phyloP scores from a whole-genome alignment of 2,113 vertebrate genomes.

The Pituophis catenifer region DNA sequence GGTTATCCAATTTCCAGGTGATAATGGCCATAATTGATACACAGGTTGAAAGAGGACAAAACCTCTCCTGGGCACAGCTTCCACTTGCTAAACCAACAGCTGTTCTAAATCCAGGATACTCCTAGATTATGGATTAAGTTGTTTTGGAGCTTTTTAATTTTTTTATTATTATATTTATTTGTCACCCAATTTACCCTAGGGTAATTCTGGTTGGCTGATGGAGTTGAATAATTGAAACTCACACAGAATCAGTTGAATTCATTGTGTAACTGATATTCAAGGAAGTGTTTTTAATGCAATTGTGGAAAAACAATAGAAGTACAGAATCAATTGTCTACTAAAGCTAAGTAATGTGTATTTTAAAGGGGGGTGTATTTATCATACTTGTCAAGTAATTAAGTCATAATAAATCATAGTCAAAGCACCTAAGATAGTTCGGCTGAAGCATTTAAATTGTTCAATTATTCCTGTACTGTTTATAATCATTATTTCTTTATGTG shows the following conservation, averaged over 20 bases:
- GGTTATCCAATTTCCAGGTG: neutral
- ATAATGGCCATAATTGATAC: neutral
- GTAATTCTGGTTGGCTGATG: neutral
- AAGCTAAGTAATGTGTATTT: slow-evolving; percentile 11
- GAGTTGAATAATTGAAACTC: neutral
- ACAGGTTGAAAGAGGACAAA: neutral
- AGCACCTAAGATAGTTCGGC: slow-evolving; percentile 22
- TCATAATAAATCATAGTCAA: slow-evolving; percentile 10
- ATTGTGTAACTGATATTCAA: neutral
- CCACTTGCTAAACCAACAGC: neutral
- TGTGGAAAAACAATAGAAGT: neutral
- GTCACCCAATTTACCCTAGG: neutral
- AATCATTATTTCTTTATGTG: neutral
- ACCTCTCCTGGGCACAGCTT: neutral
- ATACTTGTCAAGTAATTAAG: neutral
- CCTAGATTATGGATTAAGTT: neutral
- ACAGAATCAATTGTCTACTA: neutral
- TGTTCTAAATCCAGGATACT: neutral
- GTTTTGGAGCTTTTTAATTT: neutral
- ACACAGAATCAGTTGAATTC: neutral
- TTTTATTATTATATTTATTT: neutral
- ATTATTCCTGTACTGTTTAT: slow-evolving; percentile 31
- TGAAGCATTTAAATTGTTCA: slow-evolving; percentile 25
- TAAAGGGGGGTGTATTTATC: slow-evolving; percentile 14
- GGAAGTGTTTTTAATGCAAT: neutral